Evolutionary conservation across 2,888 invertebrate species (phyloP).

Genomic region (Tachina fera): DNA sequence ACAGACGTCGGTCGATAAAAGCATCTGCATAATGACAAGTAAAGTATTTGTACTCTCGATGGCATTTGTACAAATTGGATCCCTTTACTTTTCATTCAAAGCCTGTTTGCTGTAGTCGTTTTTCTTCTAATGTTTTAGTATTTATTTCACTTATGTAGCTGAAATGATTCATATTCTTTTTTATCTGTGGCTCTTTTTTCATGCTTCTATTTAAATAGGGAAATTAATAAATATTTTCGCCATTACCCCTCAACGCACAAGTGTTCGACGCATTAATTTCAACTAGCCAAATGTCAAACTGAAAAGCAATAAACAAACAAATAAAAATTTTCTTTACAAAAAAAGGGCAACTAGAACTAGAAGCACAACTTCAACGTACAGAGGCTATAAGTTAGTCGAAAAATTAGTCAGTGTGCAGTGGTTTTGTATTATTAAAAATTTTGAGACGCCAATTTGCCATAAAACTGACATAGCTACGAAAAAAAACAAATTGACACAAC

Average conservation of each 20-base stretch:
- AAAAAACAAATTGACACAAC: background rate
- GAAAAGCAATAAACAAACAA: background rate
- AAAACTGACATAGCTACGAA: slow-evolving; percentile 7
- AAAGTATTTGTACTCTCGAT: no score
- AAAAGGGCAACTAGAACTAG: background rate
- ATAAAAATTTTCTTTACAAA: background rate
- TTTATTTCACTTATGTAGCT: background rate
- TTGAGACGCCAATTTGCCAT: slow-evolving; percentile 50
- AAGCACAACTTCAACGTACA: background rate
- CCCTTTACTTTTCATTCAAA: no score
- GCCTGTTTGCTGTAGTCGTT: no score
- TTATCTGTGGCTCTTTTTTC: background rate
- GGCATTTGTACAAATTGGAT: no score
- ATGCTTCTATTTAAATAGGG: background rate
- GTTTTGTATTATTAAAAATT: slow-evolving; percentile 21
- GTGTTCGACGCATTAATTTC: background rate
- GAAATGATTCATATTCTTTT: background rate
- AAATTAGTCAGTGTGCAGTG: background rate
- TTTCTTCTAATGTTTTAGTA: no score
- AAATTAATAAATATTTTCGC: background rate
- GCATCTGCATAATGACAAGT: no score
- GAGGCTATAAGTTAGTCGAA: slow-evolving; percentile 1
- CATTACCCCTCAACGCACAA: background rate
- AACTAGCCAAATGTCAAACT: background rate
- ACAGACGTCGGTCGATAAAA: no score